Evolutionary conservation across 1,140 invertebrate genomes (phyloP).

Genomic region (Dendroctonus valens): DNA sequence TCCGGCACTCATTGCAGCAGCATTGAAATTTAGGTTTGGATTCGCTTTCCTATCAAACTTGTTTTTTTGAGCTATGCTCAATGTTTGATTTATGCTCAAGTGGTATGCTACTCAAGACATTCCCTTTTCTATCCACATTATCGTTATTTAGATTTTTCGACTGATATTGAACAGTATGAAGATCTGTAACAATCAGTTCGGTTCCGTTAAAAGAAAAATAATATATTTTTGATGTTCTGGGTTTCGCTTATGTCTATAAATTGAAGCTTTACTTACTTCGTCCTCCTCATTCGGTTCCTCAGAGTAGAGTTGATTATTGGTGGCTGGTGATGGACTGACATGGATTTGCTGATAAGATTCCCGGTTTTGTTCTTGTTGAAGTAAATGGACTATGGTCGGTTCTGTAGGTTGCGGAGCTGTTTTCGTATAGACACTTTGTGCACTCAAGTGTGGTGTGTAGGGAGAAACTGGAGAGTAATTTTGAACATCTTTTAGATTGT

Average conservation of each 20-base stretch:
- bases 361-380: background rate
- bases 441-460: conserved; percentile 8
- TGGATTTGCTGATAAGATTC: background rate
- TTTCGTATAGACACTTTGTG: background rate
- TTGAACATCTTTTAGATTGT: background rate
- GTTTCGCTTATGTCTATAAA: background rate
- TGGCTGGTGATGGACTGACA: background rate
- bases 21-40: no score
- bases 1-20: no score
- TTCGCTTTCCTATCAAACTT: no score
- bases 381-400: background rate
- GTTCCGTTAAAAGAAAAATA: conserved; percentile 14
- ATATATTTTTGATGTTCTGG: background rate
- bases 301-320: conserved; percentile 2
- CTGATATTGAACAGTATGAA: background rate
- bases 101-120: no score
- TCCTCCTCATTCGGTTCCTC: conserved; percentile 7
- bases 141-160: background rate
- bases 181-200: conserved; percentile 12
- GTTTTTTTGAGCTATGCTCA: no score
- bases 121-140: background rate
- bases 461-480: conserved; percentile 15
- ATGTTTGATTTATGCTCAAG: no score
- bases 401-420: background rate
- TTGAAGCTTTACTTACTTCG: conserved; percentile 2